phyloP scores from a whole-genome alignment of 2,113 vertebrate species.

The Hippocampus mohnikei region DNA sequence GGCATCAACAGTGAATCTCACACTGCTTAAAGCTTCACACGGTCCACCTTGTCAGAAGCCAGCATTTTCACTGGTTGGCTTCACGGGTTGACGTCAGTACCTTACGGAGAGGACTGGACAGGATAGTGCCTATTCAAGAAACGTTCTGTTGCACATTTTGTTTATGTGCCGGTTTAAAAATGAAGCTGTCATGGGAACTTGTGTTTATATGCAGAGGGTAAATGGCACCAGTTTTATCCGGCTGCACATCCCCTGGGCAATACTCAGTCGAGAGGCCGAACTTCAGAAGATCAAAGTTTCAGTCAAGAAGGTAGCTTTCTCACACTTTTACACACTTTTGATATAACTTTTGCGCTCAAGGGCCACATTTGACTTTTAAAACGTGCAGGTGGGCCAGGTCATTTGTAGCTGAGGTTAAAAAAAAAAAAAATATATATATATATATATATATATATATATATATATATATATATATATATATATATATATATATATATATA shows the following conservation, averaged over 20 bases:
- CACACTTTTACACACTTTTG: neutral
- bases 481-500: too few species aligned
- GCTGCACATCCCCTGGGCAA: conserved; percentile 91
- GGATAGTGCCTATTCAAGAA: neutral
- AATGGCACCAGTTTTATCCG: conserved; percentile 83
- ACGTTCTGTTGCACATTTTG: neutral
- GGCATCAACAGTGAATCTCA: neutral
- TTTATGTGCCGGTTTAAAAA: neutral
- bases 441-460: too few species aligned
- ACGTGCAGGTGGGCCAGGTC: neutral
- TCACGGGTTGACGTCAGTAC: neutral
- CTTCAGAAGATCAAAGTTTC: conserved; percentile 96
- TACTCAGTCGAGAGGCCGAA: conserved; percentile 93
- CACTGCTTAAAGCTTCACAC: neutral
- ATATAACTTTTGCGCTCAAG: neutral
- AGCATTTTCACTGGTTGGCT: too few species aligned
- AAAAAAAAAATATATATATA: neutral
- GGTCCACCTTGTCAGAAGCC: neutral
- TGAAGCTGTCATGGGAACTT: neutral
- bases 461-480: too few species aligned
- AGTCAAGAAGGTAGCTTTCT: conserved; percentile 84
- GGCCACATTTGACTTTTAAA: neutral
- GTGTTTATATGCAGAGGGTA: conserved; percentile 61
- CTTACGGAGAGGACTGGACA: neutral
- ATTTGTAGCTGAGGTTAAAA: neutral